A percentile compares a stretch with the other conserved stretches of the same genome.
Conservation (phyloP, 2,888 invertebrate genomes). For the Anodontia alba region DNA sequence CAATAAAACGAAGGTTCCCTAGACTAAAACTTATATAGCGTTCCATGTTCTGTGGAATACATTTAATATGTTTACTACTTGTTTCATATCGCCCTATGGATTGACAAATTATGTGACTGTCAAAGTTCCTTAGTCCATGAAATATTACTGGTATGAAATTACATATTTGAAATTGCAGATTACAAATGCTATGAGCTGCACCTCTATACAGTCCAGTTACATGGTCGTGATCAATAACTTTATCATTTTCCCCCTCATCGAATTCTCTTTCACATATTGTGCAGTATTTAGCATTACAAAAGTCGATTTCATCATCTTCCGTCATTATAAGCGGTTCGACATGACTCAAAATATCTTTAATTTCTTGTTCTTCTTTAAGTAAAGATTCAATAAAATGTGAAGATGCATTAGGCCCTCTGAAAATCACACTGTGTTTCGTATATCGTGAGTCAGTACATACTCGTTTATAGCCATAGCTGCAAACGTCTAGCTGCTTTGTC, state of each 20-base stretch:
- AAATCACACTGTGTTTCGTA: neutral
- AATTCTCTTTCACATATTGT: slow-evolving; percentile 33
- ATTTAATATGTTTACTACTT: neutral
- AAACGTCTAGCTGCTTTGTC: slow-evolving; percentile 30
- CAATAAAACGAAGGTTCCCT: neutral
- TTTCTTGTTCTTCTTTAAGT: neutral
- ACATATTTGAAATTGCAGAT: slow-evolving; percentile 7
- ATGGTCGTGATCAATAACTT: neutral
- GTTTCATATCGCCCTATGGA: slow-evolving; percentile 16
- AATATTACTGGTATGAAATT: slow-evolving; percentile 23
- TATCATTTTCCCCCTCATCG: neutral
- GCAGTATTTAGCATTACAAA: slow-evolving; percentile 25
- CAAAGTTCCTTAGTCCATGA: slow-evolving; percentile 30
- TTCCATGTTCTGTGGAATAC: neutral
- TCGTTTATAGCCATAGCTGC: slow-evolving; percentile 42
- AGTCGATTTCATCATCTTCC: neutral
- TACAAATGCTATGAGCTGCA: slow-evolving; percentile 19
- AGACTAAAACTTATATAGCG: neutral
- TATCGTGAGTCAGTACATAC: slow-evolving; percentile 18
- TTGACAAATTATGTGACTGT: slow-evolving; percentile 13
- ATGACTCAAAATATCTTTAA: neutral
- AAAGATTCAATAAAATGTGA: neutral
- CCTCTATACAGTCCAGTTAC: neutral
- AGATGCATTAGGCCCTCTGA: neutral
- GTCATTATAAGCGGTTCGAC: neutral